Conservation (phyloP, 2,888 invertebrate genomes). For the Aradus depressus region DNA sequence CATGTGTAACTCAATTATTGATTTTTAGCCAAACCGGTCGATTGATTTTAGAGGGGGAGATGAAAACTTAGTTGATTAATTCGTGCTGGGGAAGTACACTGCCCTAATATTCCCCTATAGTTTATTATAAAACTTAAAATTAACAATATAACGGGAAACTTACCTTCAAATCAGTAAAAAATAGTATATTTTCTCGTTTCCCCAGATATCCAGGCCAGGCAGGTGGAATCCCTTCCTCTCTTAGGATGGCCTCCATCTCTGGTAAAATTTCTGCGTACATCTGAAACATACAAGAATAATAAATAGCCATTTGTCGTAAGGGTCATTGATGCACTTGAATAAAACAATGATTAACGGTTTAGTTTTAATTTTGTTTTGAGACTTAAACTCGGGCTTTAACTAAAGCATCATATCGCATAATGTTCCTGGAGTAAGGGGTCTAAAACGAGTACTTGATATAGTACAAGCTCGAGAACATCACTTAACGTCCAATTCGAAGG, state of each 20-base stretch:
- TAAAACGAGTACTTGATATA: no score
- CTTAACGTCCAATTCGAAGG: no score
- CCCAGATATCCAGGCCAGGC: neutral
- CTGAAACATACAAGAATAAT: neutral
- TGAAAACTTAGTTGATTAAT: neutral
- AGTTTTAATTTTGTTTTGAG: neutral
- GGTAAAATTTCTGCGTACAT: neutral
- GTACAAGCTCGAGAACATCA: no score
- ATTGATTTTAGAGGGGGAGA: no score
- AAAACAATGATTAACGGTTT: neutral
- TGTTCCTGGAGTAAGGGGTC: no score
- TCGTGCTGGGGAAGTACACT: neutral
- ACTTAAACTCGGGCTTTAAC: no score
- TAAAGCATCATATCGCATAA: no score
- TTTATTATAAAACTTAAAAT: neutral
- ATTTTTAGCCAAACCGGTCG: no score
- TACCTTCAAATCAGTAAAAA: neutral
- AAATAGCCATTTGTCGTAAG: no score
- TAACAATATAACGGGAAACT: no score
- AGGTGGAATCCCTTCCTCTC: neutral
- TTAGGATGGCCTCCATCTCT: neutral
- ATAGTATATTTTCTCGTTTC: neutral
- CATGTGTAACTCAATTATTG: no score
- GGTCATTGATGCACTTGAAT: neutral
- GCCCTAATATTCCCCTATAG: neutral